Percentiles rank a stretch among this genome's conserved stretches.
Conservation (phyloP, 2,113 vertebrate species). For the Clarias macrocephalus region DNA sequence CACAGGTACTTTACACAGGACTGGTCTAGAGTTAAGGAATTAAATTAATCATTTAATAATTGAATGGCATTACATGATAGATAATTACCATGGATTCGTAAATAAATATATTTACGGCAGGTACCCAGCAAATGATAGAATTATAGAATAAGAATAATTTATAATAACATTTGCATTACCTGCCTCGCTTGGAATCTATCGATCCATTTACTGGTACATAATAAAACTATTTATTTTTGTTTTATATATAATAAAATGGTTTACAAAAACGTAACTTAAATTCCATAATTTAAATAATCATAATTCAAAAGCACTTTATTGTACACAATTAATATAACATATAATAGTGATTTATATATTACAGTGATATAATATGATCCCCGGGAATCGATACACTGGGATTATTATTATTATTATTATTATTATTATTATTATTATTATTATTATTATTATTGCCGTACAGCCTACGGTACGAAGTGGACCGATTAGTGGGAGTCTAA, state of each 20-base stretch:
- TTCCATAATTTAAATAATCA: too few relatives aligned
- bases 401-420: conserved; percentile 10
- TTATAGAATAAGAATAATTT: neutral
- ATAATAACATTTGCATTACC: neutral
- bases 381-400: too few relatives aligned
- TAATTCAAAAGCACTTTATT: too few relatives aligned
- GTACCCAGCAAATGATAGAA: neutral
- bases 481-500: conserved; percentile 49
- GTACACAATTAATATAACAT: neutral
- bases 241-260: neutral
- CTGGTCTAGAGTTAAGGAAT: neutral
- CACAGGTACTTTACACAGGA: neutral
- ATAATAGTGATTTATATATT: neutral
- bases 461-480: neutral
- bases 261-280: neutral
- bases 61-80: neutral
- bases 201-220: neutral
- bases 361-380: neutral
- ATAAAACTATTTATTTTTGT: too few relatives aligned
- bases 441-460: neutral
- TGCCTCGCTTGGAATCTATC: neutral
- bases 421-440: neutral
- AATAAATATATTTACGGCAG: neutral
- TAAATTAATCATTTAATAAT: neutral
- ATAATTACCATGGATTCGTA: neutral